Evolutionary conservation across 2,113 vertebrate genomes (phyloP), one percentile per base, ranked within the genome.

Genomic region (Channa maculata): DNA sequence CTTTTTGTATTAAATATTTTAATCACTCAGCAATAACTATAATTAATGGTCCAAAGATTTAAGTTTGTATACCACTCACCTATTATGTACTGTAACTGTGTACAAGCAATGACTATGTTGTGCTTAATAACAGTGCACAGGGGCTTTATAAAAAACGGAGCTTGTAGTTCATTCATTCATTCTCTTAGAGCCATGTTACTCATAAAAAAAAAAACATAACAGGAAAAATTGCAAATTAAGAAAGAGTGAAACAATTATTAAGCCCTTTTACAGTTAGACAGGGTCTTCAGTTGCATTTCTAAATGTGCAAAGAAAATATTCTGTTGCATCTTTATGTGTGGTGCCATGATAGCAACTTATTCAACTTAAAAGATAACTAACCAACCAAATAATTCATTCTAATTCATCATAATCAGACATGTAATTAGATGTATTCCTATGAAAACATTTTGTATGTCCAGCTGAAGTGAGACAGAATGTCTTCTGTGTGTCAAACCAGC

Each of bases 71-170:
- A 41, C 6, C 9, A 58, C 43, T 53, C 33, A 48, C 2, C 5
- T 48, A 49, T n/a, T 60, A 52, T 68, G 68, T 80, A 10, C 38
- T 10, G 24, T 24, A 24, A 24, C 24, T n/a, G 3, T 60, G 24
- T 45, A 75, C 65, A 72, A 66, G 55, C 54, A 75, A 68, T 75
- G 84, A 87, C 83, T 82, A 77, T 73, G 64, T 63, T 74, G 48
- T 53, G 80, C 69, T 86, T 74, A 71, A 83, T 78, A 79, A 80
- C 66, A 75, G 36, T 50, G 55, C 55, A 62, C 11, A 45, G 67
- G 52, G 43, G 24, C 24, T 24, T 24, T 24, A 24, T 24, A 67
- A 65, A 63, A 36, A 48, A 49, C 34, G 45, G 58, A 50, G 37
- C 8, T 62, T 24, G 24, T 36, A 45, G 15, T 38, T 49, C 24